Conservation (phyloP, 2,113 vertebrate species). For the Melierax canorus region DNA sequence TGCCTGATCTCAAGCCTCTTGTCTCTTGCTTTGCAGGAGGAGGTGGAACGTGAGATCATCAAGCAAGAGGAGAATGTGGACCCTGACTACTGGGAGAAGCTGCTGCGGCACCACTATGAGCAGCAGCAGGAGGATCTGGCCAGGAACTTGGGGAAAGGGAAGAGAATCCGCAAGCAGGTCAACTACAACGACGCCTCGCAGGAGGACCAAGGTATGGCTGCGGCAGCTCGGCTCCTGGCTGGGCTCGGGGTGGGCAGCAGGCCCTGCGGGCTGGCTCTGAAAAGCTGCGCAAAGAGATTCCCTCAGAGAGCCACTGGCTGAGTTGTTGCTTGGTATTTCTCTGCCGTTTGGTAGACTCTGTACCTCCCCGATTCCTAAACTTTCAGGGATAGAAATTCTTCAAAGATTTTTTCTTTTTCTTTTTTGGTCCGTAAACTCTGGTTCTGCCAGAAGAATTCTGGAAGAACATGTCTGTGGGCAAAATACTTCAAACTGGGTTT, state of each 20-base stretch:
- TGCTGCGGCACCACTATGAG: conserved; percentile 94
- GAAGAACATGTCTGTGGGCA: not conserved
- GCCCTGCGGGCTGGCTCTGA: not conserved
- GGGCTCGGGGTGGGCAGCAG: fast-evolving
- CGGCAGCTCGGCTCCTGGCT: fast-evolving
- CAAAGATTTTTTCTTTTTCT: not conserved
- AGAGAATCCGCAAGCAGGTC: conserved; percentile 96
- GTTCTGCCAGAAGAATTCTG: not conserved
- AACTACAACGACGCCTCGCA: conserved; percentile 98
- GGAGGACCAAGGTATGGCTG: conserved; percentile 90
- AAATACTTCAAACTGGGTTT: not conserved
- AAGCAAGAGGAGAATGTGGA: conserved; percentile 99
- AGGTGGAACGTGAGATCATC: conserved; percentile 96
- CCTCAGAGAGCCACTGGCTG: fast-evolving
- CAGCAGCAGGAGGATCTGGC: conserved; percentile 98
- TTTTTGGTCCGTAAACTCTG: not conserved
- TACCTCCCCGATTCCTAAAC: not conserved
- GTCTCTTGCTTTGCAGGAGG: conserved; percentile 77
- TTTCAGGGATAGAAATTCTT: not conserved
- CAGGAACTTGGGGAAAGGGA: conserved; percentile 94
- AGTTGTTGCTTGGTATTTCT: not conserved
- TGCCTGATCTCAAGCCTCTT: fast-evolving
- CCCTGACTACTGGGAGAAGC: conserved; percentile 98
- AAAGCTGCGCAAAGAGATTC: not conserved
- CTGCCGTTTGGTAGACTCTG: not conserved